These are phyloP conservation scores for Heliconius hortense DNA, from an alignment of 2,888 invertebrate species.

Conservation along the genomic window DNA sequence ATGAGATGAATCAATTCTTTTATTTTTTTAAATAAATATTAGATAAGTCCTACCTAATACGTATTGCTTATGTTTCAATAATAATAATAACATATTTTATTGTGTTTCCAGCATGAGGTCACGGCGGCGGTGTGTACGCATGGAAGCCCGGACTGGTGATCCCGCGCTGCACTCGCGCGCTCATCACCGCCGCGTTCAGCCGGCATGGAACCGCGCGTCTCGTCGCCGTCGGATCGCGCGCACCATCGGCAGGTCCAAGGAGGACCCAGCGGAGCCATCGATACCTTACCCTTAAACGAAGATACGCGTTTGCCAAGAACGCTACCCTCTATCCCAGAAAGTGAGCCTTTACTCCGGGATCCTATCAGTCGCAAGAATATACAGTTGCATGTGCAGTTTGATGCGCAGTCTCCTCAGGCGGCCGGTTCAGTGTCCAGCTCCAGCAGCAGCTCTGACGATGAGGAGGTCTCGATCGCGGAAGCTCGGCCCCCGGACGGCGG, in stretches of 20 bases:
- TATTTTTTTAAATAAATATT: no score
- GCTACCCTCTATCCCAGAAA: constrained; percentile 70
- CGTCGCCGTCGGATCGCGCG: constrained; percentile 71
- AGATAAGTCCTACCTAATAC: background rate
- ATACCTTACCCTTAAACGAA: constrained; percentile 62
- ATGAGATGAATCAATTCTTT: background rate
- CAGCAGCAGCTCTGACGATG: constrained; percentile 82
- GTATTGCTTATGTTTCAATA: background rate
- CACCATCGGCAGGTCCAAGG: constrained; percentile 72
- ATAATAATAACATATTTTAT: background rate
- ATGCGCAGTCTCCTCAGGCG: constrained; percentile 72
- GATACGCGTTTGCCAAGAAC: constrained; percentile 67
- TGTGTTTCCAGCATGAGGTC: constrained; percentile 78
- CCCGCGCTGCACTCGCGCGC: constrained; percentile 71
- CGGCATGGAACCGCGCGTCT: constrained; percentile 74
- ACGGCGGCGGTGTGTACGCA: constrained; percentile 76
- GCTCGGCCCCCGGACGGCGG: constrained; percentile 92
- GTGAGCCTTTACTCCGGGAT: constrained; percentile 67
- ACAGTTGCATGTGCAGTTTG: constrained; percentile 83
- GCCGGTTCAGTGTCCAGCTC: constrained; percentile 67
- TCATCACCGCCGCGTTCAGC: constrained; percentile 66
- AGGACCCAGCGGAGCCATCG: constrained; percentile 72
- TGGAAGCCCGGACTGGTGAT: constrained; percentile 76
- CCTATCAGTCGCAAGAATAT: constrained; percentile 63
- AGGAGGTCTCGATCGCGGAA: constrained; percentile 84